These are phyloP conservation scores for Spodoptera exigua DNA, from an alignment of 2,888 invertebrate genomes.

Conservation along the genomic window DNA sequence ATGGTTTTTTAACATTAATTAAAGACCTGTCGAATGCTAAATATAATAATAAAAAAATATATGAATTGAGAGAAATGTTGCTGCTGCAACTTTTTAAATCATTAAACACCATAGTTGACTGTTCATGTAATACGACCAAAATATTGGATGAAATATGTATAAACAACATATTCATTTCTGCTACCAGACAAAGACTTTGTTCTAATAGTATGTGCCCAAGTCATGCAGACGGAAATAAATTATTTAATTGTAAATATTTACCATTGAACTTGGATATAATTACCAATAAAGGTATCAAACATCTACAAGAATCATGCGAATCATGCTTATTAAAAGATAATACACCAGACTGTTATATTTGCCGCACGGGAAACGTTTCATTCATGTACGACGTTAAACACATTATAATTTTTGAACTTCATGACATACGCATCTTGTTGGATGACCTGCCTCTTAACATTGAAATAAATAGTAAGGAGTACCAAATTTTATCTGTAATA, in stretches of 20 bases:
- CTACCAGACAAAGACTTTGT: slow-evolving; percentile 23
- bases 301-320: slow-evolving; percentile 17
- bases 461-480: slow-evolving; percentile 9
- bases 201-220: slow-evolving; percentile 20
- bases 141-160: slow-evolving; percentile 24
- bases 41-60: slow-evolving; percentile 23
- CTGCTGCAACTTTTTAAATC: slow-evolving; percentile 16
- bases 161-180: slow-evolving; percentile 13
- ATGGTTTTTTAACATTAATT: slow-evolving; percentile 26
- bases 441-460: slow-evolving; percentile 3
- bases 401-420: slow-evolving; percentile 16
- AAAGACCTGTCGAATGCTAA: slow-evolving; percentile 23
- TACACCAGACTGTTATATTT: slow-evolving; percentile 17
- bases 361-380: slow-evolving; percentile 10
- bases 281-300: slow-evolving; percentile 16
- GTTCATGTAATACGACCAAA: slow-evolving; percentile 25
- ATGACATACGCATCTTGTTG: slow-evolving; percentile 1
- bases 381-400: slow-evolving; percentile 8
- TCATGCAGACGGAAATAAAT: slow-evolving; percentile 16
- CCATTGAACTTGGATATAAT: slow-evolving; percentile 23
- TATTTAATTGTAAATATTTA: slow-evolving; percentile 28
- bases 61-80: slow-evolving; percentile 19
- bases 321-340: slow-evolving; percentile 12
- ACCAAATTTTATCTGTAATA: slow-evolving; percentile 12
- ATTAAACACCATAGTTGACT: slow-evolving; percentile 7